Percentiles rank a stretch among this genome's conserved stretches.
These are phyloP conservation scores for Abrostola tripartita DNA, from an alignment of 2,888 invertebrate species.

Conservation along the genomic window DNA sequence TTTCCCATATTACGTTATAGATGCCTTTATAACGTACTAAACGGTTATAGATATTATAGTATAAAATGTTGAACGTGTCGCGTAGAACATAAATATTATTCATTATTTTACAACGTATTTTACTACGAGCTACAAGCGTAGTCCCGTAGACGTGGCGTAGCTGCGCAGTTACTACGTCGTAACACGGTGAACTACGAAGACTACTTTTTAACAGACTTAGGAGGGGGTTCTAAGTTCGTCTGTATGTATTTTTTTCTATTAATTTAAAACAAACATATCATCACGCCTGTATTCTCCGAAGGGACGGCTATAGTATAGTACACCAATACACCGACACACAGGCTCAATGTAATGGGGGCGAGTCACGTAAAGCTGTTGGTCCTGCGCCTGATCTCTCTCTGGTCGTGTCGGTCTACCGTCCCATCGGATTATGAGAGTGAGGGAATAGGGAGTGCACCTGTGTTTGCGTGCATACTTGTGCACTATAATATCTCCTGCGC, in stretches of 20 bases:
- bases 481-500: no score
- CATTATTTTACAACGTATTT: conserved; percentile 18
- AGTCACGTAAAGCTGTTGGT: no score
- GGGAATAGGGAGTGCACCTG: no score
- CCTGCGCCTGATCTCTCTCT: no score
- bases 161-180: conserved; percentile 43
- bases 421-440: no score
- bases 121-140: conserved; percentile 33
- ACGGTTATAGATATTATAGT: conserved; percentile 35
- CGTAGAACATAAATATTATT: conserved; percentile 31
- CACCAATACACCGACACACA: no score
- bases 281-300: no score
- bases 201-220: no score
- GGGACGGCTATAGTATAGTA: no score
- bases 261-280: neutral
- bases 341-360: no score
- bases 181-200: conserved; percentile 12
- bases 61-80: conserved; percentile 16
- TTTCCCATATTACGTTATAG: conserved; percentile 19
- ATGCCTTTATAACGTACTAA: conserved; percentile 29
- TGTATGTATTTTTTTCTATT: neutral
- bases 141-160: conserved; percentile 27
- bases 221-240: neutral
- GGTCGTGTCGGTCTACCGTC: no score
- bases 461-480: no score